phyloP scores from a whole-genome alignment of 2,113 vertebrate genomes.

The Megalops atlanticus region DNA sequence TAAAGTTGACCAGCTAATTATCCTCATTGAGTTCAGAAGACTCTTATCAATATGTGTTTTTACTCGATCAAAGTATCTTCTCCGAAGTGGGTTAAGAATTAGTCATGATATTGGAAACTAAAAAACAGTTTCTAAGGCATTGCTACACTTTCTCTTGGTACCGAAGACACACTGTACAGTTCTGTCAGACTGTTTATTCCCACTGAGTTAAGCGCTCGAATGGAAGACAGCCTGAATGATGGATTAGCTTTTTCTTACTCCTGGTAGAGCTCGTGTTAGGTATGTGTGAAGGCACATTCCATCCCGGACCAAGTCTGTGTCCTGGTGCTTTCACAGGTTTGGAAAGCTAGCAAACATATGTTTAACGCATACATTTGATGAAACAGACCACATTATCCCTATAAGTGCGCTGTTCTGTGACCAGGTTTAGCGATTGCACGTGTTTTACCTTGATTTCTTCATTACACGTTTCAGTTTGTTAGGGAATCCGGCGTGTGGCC shows the following conservation, averaged over 20 bases:
- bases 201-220: background rate
- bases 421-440: background rate
- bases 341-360: too few species aligned
- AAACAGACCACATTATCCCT: background rate
- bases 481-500: too few species aligned
- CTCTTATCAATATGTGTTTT: background rate
- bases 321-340: background rate
- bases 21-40: background rate
- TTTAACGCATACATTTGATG: background rate
- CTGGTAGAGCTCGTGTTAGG: conserved; percentile 16
- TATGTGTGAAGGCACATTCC: conserved; percentile 20
- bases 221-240: background rate
- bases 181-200: background rate
- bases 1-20: background rate
- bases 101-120: background rate
- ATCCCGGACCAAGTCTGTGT: background rate
- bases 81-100: background rate
- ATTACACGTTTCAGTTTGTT: background rate
- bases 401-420: too few species aligned
- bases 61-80: background rate
- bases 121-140: background rate
- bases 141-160: background rate
- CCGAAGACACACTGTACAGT: background rate
- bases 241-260: conserved; percentile 13
- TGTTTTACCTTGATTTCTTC: conserved; percentile 17